Evolutionary conservation across 1,140 invertebrate species (phyloP).

Genomic region (Nephila pilipes): DNA sequence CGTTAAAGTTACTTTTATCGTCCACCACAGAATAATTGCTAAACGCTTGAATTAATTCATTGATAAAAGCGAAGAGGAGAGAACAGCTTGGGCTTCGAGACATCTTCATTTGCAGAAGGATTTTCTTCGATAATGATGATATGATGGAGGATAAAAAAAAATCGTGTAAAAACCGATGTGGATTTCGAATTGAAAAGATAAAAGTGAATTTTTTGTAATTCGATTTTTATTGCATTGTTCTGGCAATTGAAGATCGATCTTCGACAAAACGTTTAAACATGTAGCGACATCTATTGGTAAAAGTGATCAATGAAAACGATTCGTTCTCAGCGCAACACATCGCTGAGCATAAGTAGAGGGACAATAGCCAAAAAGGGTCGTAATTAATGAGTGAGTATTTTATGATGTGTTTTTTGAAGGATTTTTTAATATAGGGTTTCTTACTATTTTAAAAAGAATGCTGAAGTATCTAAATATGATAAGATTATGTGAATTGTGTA

Average conservation of each 20-base stretch:
- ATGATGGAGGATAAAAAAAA: conserved; percentile 9
- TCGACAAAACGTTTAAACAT: conserved; percentile 29
- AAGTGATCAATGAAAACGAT: conserved; percentile 53
- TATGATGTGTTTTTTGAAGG: background rate
- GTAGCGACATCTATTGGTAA: conserved; percentile 73
- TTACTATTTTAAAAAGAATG: background rate
- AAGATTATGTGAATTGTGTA: background rate
- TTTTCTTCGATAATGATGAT: conserved; percentile 75
- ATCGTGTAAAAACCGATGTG: conserved; percentile 74
- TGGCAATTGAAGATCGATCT: conserved; percentile 50
- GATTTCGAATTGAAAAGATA: conserved; percentile 73
- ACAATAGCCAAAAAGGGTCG: conserved; percentile 37
- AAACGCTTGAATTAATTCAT: conserved; percentile 77
- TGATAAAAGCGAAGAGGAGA: conserved; percentile 64
- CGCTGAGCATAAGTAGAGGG: conserved; percentile 69
- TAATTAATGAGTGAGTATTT: conserved; percentile 60
- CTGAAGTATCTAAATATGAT: background rate
- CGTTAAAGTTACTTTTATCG: conserved; percentile 77
- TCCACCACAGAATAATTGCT: conserved; percentile 71
- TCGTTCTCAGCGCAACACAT: conserved; percentile 29
- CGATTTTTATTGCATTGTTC: conserved; percentile 76
- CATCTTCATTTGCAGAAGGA: conserved; percentile 70
- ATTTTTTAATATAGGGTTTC: background rate
- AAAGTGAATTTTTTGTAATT: conserved; percentile 68
- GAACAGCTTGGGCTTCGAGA: conserved; percentile 67